Evolutionary conservation across 2,113 vertebrate species (phyloP).

Genomic region (Corythornis madagascariensis): DNA sequence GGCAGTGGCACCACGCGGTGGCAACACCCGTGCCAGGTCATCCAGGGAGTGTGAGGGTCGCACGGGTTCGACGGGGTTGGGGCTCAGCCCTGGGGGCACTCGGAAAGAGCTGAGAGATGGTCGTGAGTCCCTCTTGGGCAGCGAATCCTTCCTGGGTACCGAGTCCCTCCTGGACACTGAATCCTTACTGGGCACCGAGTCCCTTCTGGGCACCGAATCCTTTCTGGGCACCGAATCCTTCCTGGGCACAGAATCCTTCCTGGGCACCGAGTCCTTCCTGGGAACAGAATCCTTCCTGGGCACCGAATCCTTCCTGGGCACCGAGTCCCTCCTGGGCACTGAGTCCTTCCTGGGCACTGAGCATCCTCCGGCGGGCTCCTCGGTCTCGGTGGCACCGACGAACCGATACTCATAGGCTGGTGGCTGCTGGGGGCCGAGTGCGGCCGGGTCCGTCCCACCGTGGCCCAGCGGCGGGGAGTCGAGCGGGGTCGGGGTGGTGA

Average conservation of each 20-base stretch:
- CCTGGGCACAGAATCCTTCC: too few relatives aligned
- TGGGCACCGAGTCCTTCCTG: background rate
- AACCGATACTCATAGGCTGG: constrained; percentile 72
- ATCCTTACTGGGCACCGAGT: background rate
- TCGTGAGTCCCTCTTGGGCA: background rate
- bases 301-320: background rate
- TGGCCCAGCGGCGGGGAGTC: rapidly evolving
- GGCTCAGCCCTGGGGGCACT: background rate
- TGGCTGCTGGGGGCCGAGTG: background rate
- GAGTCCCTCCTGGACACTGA: background rate
- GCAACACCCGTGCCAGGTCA: constrained; percentile 51
- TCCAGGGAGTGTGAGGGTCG: constrained; percentile 70
- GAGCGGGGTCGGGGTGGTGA: background rate
- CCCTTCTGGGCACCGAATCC: background rate
- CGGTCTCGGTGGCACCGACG: background rate
- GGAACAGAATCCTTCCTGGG: background rate
- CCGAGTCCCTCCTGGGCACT: background rate
- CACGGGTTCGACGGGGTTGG: background rate
- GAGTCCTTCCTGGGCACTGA: background rate
- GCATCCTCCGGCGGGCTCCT: background rate
- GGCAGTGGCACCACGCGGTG: background rate
- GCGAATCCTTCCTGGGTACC: background rate
- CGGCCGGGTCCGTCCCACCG: background rate
- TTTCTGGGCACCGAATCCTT: background rate
- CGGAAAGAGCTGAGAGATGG: constrained; percentile 7